Base-by-base conservation (phyloP, 2,888 invertebrate species). In the Lithophane leautieri region DNA sequence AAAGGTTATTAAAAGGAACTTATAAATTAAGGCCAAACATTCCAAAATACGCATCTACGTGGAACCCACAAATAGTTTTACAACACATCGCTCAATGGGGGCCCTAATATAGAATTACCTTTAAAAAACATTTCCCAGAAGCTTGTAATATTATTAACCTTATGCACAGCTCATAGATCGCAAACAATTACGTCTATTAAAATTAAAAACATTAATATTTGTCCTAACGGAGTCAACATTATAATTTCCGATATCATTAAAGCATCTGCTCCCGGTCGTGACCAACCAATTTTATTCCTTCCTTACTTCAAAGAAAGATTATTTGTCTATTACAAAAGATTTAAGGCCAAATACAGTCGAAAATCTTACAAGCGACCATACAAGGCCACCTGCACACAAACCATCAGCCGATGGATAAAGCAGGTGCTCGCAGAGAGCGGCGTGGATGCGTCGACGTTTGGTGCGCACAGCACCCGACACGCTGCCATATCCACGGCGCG, bases 391-490 rank as follows among this genome's bases (percentile, higher is more conserved):
- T 61, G 34, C 61, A 34, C 34, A 60, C 60, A 56, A 56, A 56
- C 25, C 56, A 56, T 56, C 58, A 58, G 58, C 28, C 58, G 25
- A 58, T 58, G 28, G 58, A 58, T 61, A 22, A 40, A 40, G 40
- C 40, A 60, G 60, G 12, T 54, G 4, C 54, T 54, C n/a, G n/a
- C 54, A 11, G 28, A 60, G 60, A 60, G 60, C 60, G 11, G 28
- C 19, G 28, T 28, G 28, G 28, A 28, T 28, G 28, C 40, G 40
- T 8, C n/a, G 40, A 42, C 22, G 40, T 62, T 62, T 62, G 62
- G 62, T 42, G 62, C 62, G 12, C 40, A n/a, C 62, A 62, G 40
- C 62, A 28, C n/a, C n/a, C 62, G 40, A 62, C 62, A 62, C 62
- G 40, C 40, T n/a, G 40, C 14, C 62, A 62, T 40, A 22, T 62